Conservation (phyloP, 2,113 vertebrate species). For the Cyphomyrus plagiostoma region DNA sequence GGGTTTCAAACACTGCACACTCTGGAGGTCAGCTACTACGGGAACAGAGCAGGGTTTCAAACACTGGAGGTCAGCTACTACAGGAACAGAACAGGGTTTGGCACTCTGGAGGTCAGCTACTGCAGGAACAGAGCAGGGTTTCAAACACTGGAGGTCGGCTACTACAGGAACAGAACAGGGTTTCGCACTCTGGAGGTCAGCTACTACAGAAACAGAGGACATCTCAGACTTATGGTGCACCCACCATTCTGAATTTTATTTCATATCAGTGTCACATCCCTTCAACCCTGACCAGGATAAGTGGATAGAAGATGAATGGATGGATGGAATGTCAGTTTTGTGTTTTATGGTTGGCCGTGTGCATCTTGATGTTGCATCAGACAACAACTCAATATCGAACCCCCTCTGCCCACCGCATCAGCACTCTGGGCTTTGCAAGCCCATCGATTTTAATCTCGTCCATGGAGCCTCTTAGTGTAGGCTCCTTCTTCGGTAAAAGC, state of each 20-base stretch:
- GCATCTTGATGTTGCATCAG: neutral
- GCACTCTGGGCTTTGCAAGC: neutral
- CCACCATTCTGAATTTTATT: neutral
- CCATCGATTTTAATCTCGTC: slow-evolving; percentile 2
- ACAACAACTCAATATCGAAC: neutral
- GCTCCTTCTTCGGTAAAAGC: neutral
- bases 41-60: neutral
- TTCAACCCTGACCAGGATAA: neutral
- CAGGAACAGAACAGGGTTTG: neutral
- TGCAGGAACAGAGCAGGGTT: neutral
- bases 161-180: neutral
- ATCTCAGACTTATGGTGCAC: neutral
- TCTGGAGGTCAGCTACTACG: neutral
- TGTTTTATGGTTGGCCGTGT: neutral
- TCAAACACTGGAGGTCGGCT: too few species aligned
- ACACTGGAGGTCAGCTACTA: neutral
- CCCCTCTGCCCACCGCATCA: neutral
- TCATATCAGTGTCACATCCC: neutral
- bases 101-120: neutral
- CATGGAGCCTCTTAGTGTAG: neutral
- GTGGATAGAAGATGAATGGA: neutral
- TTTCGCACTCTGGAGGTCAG: neutral
- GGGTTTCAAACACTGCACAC: neutral
- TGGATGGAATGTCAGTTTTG: neutral
- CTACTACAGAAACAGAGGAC: neutral